phyloP scores from a whole-genome alignment of 2,797 vertebrate species.

The Peromyscus melanophrys region DNA sequence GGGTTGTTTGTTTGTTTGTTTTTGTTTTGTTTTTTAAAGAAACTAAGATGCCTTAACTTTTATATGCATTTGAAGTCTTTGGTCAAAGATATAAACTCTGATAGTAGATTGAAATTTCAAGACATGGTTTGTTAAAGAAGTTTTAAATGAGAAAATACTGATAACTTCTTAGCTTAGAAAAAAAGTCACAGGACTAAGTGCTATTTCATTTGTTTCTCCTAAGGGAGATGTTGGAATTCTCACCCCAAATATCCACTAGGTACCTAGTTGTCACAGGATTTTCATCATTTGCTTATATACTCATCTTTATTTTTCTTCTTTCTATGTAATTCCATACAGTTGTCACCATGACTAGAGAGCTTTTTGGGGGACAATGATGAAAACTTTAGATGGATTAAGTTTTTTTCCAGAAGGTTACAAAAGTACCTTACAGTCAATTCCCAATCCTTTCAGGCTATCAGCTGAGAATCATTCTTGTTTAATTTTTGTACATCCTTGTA shows the following conservation, averaged over 20 bases:
- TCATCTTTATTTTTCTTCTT: background rate
- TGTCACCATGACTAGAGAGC: background rate
- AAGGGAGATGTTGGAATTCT: background rate
- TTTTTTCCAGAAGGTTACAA: background rate
- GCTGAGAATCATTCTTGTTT: background rate
- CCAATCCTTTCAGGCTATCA: background rate
- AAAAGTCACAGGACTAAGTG: background rate
- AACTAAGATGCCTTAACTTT: background rate
- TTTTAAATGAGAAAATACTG: background rate
- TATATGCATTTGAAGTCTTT: background rate
- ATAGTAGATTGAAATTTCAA: background rate
- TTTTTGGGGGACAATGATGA: background rate
- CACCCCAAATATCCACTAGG: background rate
- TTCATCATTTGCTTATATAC: background rate
- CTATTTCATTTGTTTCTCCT: background rate
- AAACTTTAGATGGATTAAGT: background rate
- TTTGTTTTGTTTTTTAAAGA: too few species aligned
- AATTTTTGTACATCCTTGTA: background rate
- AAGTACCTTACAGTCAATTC: background rate
- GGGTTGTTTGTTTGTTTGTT: too few species aligned
- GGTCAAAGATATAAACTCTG: background rate
- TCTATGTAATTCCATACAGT: background rate
- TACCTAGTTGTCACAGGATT: background rate
- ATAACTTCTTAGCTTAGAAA: background rate
- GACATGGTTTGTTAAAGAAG: background rate